Conservation (phyloP, 2,113 vertebrate species). For the Apteryx mantelli region DNA sequence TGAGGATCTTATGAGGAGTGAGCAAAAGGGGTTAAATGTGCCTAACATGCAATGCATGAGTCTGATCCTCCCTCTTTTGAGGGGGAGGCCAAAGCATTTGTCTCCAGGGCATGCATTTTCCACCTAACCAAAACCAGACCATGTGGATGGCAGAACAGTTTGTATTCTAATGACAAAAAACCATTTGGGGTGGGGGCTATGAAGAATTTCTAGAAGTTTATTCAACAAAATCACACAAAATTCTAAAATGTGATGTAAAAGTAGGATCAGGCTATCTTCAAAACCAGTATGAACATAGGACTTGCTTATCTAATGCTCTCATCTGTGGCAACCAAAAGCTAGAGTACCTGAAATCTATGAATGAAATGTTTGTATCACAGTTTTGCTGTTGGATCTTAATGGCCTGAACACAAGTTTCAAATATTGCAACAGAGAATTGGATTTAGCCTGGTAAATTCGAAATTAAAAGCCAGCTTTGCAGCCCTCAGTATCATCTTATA, state of each 20-base stretch:
- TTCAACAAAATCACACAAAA: too few relatives aligned
- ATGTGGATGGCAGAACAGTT: background rate
- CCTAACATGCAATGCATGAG: background rate
- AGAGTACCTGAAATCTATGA: background rate
- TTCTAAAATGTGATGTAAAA: background rate
- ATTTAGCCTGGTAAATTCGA: background rate
- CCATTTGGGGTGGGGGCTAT: background rate
- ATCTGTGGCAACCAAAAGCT: background rate
- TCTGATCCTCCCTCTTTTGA: background rate
- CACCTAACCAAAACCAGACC: background rate
- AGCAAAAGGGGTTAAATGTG: background rate
- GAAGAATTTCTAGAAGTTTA: background rate
- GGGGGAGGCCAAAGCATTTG: background rate
- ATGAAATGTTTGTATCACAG: background rate
- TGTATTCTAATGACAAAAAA: background rate
- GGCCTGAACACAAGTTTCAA: background rate
- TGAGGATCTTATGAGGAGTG: background rate
- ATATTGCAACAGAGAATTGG: background rate
- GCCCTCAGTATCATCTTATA: background rate
- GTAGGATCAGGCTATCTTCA: background rate
- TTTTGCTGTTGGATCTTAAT: background rate
- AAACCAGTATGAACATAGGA: accelerated
- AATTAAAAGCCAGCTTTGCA: background rate
- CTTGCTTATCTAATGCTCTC: background rate
- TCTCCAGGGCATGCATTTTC: background rate